These are phyloP conservation scores for Philopedon plagiatum DNA, from an alignment of 2,888 invertebrate species.

Conservation along the genomic window DNA sequence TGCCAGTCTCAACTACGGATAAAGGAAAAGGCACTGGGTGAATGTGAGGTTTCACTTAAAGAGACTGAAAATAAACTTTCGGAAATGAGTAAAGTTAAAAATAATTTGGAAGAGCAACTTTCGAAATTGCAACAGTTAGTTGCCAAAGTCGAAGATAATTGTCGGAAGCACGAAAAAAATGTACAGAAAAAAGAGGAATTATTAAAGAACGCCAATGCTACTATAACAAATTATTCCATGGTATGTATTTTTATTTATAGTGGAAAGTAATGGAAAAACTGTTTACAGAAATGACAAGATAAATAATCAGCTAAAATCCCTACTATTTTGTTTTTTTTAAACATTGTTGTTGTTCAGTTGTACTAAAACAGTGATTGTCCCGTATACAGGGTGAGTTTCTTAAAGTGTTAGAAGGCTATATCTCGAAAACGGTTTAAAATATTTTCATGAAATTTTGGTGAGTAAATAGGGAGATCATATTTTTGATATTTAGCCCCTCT, in stretches of 20 bases:
- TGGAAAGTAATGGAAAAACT: no score
- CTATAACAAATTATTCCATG: slow-evolving; percentile 59
- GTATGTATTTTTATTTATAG: slow-evolving; percentile 56
- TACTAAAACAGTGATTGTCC: no score
- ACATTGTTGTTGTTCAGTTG: no score
- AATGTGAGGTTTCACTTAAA: slow-evolving; percentile 55
- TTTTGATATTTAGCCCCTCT: no score
- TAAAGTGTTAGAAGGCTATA: no score
- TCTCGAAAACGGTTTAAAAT: no score
- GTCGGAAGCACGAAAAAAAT: slow-evolving; percentile 62
- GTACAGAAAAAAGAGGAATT: slow-evolving; percentile 62
- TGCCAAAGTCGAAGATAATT: slow-evolving; percentile 62
- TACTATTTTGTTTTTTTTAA: no score
- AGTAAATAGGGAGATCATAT: no score
- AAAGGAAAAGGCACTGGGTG: slow-evolving; percentile 57
- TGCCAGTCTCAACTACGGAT: slow-evolving; percentile 52
- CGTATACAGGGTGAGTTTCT: no score
- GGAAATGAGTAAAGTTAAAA: slow-evolving; percentile 53
- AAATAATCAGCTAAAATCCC: no score
- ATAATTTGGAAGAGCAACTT: slow-evolving; percentile 58
- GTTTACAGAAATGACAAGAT: no score
- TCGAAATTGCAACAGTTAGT: slow-evolving; percentile 58
- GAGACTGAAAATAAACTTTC: slow-evolving; percentile 49
- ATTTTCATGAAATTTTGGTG: no score
- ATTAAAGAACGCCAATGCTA: slow-evolving; percentile 57